phyloP scores from a whole-genome alignment of 2,113 vertebrate species.

The Gulo gulo region DNA sequence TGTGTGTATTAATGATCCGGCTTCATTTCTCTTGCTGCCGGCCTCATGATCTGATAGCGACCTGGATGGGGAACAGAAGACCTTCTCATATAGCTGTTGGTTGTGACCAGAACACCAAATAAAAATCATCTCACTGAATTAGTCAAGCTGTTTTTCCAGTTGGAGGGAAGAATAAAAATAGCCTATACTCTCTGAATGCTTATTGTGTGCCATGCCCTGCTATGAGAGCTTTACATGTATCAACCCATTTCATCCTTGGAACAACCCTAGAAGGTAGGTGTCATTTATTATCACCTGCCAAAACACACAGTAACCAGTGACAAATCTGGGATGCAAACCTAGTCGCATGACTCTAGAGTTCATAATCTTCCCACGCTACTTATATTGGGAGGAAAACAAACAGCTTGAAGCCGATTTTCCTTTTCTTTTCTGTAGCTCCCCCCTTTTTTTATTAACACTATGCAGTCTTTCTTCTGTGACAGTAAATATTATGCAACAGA shows the following conservation, averaged over 20 bases:
- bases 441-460: background rate
- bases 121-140: background rate
- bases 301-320: background rate
- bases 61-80: background rate
- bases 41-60: background rate
- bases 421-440: background rate
- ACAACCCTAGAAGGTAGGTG: background rate
- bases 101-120: background rate
- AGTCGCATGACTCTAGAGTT: background rate
- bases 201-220: background rate
- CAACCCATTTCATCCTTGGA: background rate
- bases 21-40: background rate
- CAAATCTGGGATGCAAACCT: background rate
- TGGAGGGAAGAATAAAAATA: background rate
- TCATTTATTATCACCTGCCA: background rate
- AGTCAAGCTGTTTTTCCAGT: background rate
- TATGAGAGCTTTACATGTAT: background rate
- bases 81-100: background rate
- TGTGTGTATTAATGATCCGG: background rate
- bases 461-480: background rate
- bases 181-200: background rate
- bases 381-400: background rate
- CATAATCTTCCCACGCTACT: background rate
- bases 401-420: background rate
- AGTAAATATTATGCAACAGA: background rate